phyloP scores from a whole-genome alignment of 2,888 invertebrate species.

The Papilio protenor region DNA sequence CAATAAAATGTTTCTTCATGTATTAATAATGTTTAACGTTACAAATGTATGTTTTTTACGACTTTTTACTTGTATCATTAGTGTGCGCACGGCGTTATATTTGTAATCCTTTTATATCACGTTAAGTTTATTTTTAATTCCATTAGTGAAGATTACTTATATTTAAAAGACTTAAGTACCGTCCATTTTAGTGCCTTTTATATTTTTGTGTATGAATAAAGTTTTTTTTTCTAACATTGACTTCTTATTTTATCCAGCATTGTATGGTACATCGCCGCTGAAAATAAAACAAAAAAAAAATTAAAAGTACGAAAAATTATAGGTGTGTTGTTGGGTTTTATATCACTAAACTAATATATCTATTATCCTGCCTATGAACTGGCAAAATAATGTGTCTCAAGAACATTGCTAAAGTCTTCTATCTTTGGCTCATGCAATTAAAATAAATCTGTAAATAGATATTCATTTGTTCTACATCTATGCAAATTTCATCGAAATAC shows the following conservation, averaged over 20 bases:
- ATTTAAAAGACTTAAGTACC: conserved; percentile 45
- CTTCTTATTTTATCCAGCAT: conserved; percentile 25
- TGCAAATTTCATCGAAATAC: no score
- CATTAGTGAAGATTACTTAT: conserved; percentile 16
- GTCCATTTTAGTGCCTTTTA: conserved; percentile 57
- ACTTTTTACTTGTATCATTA: not conserved
- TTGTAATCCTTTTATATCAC: conserved; percentile 14
- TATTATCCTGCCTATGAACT: no score
- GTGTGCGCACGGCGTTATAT: conserved; percentile 8
- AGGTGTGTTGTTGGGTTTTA: not conserved
- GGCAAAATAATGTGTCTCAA: no score
- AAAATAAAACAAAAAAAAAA: not conserved
- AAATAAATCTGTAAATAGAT: no score
- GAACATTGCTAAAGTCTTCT: no score
- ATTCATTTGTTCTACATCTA: no score
- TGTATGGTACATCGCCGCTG: conserved; percentile 30
- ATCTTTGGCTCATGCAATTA: no score
- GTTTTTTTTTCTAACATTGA: conserved; percentile 21
- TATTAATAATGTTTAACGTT: not conserved
- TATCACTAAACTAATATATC: not conserved
- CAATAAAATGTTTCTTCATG: not conserved
- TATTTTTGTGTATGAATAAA: conserved; percentile 45
- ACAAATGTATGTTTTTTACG: not conserved
- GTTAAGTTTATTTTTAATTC: conserved; percentile 9
- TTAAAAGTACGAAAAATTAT: not conserved